phyloP scores from a whole-genome alignment of 2,113 vertebrate species.

The Sinosuthora webbiana region DNA sequence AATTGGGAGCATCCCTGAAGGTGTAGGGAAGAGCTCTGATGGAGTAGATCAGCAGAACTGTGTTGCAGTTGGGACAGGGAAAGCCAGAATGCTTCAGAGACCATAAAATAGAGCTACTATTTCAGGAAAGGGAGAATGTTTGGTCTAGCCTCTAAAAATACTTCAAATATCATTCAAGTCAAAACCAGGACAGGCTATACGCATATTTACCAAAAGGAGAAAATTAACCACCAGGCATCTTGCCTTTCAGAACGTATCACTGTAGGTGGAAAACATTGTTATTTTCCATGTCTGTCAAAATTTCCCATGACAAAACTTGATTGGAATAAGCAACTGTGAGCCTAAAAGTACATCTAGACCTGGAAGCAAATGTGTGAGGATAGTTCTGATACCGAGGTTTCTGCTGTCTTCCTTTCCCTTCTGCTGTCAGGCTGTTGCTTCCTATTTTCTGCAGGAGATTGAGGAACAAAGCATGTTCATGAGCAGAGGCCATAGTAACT shows the following conservation, averaged over 20 bases:
- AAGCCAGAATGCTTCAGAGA: background rate
- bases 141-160: slow-evolving; percentile 21
- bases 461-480: background rate
- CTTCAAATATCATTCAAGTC: background rate
- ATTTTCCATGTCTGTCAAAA: background rate
- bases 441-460: background rate
- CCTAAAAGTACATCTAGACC: background rate
- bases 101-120: background rate
- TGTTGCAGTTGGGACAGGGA: background rate
- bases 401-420: background rate
- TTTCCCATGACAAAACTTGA: background rate
- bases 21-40: background rate
- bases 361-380: background rate
- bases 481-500: background rate
- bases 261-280: background rate
- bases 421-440: background rate
- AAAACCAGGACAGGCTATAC: background rate
- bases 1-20: background rate
- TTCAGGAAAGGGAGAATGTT: background rate
- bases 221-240: background rate
- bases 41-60: background rate
- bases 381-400: background rate
- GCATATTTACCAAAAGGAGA: background rate
- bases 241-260: background rate
- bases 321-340: background rate